Evolutionary conservation across 2,888 invertebrate genomes (phyloP).

Genomic region (Drosophila meridiana): DNA sequence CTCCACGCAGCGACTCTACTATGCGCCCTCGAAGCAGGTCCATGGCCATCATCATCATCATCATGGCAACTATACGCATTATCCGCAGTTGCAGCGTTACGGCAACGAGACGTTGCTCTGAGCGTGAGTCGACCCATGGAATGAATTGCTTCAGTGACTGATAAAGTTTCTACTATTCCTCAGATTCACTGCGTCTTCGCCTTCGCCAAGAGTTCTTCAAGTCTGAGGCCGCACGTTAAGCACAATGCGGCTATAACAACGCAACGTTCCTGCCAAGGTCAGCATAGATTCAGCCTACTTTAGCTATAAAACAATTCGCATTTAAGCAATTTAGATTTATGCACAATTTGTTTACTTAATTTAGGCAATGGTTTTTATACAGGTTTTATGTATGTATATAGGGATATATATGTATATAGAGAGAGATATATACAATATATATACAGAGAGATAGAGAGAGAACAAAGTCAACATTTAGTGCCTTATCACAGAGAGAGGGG

Average conservation of each 20-base stretch:
- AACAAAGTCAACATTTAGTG: background rate
- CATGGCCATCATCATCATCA: slow-evolving; percentile 40
- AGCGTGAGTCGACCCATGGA: slow-evolving; percentile 16
- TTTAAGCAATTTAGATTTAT: background rate
- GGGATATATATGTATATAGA: background rate
- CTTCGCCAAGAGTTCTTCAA: slow-evolving; percentile 24
- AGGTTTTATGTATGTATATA: background rate
- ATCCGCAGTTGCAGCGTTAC: slow-evolving; percentile 71
- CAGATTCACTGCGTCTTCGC: background rate
- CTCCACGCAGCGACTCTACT: slow-evolving; percentile 71
- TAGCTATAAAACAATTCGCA: slow-evolving; percentile 12
- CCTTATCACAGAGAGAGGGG: background rate
- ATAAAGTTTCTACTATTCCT: no score
- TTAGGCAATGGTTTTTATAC: background rate
- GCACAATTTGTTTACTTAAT: slow-evolving; percentile 10
- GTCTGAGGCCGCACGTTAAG: slow-evolving; percentile 50
- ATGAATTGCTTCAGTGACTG: no score
- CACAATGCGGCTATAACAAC: slow-evolving; percentile 32
- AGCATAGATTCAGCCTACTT: slow-evolving; percentile 26
- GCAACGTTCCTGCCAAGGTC: slow-evolving; percentile 58
- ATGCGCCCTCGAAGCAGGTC: slow-evolving; percentile 57
- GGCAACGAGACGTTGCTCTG: slow-evolving; percentile 84
- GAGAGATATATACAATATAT: background rate
- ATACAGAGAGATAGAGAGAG: background rate
- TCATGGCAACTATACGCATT: slow-evolving; percentile 52